Evolutionary conservation across 2,113 vertebrate genomes (phyloP), one percentile per base, ranked within the genome.

Genomic region (Eleginops maclovinus): DNA sequence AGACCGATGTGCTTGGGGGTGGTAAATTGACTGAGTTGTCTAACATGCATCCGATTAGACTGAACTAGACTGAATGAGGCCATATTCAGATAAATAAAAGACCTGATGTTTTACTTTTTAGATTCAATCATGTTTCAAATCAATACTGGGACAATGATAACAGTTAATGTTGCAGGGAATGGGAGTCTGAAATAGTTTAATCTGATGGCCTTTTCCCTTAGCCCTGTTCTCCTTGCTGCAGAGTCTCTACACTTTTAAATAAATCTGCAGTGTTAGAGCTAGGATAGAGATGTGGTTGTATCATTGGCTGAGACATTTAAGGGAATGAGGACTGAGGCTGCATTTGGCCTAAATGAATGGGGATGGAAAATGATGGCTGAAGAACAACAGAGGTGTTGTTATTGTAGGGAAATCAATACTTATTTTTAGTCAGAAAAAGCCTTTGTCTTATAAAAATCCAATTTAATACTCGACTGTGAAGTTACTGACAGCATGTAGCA

Each of bases 361-460:
- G 11, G 46, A 9, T 51, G 53, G 53, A 75, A 56, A 21, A 79
- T 72, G 75, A 63, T 36, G 11, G 28, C 14, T 41, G 5, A 53
- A 14, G 22, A 73, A 72, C 72, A 47, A 64, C 17, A 60, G 16
- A 68, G 46, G 50, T 69, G 56, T 61, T 58, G 55, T 78, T 84
- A 72, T 82, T 53, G 51, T 40, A 43, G 49, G 12, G 26, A 62
- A 77, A 88, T 85, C 64, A 64, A 67, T 81, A 66, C 24, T 54
- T 15, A 21, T 67, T 73, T 73, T 62, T 72, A 80, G 62, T 44
- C 31, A 36, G 31, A 36, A 31, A 36, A 36, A 46, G 17, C 7
- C n/a, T 13, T 24, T 73, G 54, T 68, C 50, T 71, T 54, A 75
- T 24, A 59, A 62, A 17, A 65, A 17, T 17, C 16, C 28, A 53